Conservation (phyloP, 2,113 vertebrate species). For the Cavia porcellus region DNA sequence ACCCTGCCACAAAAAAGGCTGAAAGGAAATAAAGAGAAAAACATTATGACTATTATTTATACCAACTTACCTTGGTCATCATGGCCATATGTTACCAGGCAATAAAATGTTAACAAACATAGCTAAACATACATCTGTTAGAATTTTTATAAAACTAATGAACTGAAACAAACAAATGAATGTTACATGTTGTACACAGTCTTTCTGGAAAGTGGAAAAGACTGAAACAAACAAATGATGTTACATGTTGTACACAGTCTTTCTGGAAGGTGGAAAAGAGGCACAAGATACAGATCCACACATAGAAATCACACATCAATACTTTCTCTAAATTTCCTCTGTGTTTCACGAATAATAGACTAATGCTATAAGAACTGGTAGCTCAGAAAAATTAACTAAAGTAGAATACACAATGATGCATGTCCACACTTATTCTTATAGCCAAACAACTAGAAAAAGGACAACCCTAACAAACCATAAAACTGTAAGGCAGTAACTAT, state of each 20-base stretch:
- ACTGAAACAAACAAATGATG: too few species aligned
- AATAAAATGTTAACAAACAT: background rate
- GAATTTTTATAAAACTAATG: background rate
- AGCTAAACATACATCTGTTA: background rate
- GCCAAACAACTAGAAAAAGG: background rate
- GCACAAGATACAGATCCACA: background rate
- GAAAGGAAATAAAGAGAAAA: background rate
- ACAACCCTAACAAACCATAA: background rate
- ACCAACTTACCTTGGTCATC: background rate
- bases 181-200: background rate
- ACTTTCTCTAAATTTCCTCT: background rate
- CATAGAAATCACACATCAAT: background rate
- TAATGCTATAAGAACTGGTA: background rate
- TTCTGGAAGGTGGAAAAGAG: background rate
- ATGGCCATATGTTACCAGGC: background rate
- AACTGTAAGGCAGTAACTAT: background rate
- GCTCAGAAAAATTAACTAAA: constrained; percentile 10
- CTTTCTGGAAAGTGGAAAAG: background rate
- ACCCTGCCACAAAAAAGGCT: background rate
- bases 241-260: too few species aligned
- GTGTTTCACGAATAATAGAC: too few species aligned
- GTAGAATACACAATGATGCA: background rate
- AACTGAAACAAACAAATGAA: background rate
- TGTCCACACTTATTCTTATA: background rate
- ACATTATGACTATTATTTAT: background rate